A percentile compares a stretch with the other conserved stretches of the same genome.
Evolutionary conservation across 2,113 vertebrate genomes (phyloP).

Genomic region (Pelusios castaneus): DNA sequence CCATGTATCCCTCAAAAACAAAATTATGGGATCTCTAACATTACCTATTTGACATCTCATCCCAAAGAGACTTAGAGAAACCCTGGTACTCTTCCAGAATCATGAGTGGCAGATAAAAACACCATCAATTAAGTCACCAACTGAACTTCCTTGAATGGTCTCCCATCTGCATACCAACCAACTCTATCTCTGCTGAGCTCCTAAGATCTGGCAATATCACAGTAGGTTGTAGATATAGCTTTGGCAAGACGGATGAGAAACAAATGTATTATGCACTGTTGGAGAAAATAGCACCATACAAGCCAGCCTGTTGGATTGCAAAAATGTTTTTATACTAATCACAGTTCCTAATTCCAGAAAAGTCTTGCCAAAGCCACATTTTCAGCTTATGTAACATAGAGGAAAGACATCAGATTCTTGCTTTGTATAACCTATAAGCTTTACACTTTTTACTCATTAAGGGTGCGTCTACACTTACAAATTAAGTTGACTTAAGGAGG

Average conservation of each 20-base stretch:
- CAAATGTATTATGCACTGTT: background rate
- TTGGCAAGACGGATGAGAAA: conserved; percentile 11
- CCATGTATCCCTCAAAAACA: background rate
- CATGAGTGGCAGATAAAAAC: background rate
- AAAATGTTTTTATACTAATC: conserved; percentile 51
- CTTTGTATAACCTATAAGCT: conserved; percentile 58
- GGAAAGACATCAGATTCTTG: conserved; percentile 69
- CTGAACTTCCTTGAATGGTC: background rate
- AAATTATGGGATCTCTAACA: background rate
- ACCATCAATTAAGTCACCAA: background rate
- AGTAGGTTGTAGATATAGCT: background rate
- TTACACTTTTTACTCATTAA: conserved; percentile 76
- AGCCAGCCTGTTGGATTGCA: conserved; percentile 29
- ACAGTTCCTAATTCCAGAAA: conserved; percentile 8
- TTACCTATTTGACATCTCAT: background rate
- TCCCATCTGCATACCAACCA: background rate
- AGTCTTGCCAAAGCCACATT: background rate
- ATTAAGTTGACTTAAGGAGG: too few relatives aligned
- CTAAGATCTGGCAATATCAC: background rate
- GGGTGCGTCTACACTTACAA: too few relatives aligned
- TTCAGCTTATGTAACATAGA: too few relatives aligned
- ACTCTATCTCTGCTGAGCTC: background rate
- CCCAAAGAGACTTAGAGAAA: background rate
- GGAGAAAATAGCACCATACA: background rate
- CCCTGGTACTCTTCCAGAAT: background rate